phyloP scores from a whole-genome alignment of 2,888 invertebrate genomes.

The Cantharis rufa region DNA sequence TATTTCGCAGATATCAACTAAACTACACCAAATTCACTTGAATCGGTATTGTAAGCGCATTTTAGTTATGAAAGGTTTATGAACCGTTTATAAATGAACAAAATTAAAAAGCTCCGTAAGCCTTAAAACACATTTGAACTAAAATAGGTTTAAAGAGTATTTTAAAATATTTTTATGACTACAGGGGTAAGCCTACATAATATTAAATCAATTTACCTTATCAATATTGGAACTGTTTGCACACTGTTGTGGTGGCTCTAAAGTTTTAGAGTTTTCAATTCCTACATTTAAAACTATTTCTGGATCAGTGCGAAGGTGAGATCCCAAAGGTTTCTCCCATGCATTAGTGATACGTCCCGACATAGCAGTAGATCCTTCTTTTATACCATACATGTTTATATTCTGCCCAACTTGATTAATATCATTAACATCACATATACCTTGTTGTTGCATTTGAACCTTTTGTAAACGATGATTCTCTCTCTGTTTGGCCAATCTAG shows the following conservation, averaged over 20 bases:
- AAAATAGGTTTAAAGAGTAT: too few relatives aligned
- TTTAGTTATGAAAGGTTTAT: too few relatives aligned
- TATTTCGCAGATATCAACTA: too few relatives aligned
- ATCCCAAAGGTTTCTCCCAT: slow-evolving; percentile 84
- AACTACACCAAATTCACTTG: too few relatives aligned
- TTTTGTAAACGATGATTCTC: slow-evolving; percentile 62
- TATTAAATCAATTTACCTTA: slow-evolving; percentile 39
- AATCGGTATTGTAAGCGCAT: too few relatives aligned
- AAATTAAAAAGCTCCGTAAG: too few relatives aligned
- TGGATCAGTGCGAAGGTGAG: slow-evolving; percentile 63
- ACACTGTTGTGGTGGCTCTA: slow-evolving; percentile 50
- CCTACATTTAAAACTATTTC: slow-evolving; percentile 45
- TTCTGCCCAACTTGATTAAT: slow-evolving; percentile 55
- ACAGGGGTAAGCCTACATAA: not conserved
- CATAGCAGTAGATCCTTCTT: slow-evolving; percentile 56
- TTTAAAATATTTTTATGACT: too few relatives aligned
- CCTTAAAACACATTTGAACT: too few relatives aligned
- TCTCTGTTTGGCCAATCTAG: slow-evolving; percentile 77
- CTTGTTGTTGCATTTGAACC: slow-evolving; percentile 54
- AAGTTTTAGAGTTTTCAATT: slow-evolving; percentile 47
- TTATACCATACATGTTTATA: slow-evolving; percentile 47
- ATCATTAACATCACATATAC: slow-evolving; percentile 57
- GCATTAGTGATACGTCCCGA: slow-evolving; percentile 79
- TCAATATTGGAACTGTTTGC: slow-evolving; percentile 54
- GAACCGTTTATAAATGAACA: too few relatives aligned